A percentile compares a stretch with the other conserved stretches of the same genome.
phyloP scores from a whole-genome alignment of 2,888 invertebrate species.

The Clusia tigrina region DNA sequence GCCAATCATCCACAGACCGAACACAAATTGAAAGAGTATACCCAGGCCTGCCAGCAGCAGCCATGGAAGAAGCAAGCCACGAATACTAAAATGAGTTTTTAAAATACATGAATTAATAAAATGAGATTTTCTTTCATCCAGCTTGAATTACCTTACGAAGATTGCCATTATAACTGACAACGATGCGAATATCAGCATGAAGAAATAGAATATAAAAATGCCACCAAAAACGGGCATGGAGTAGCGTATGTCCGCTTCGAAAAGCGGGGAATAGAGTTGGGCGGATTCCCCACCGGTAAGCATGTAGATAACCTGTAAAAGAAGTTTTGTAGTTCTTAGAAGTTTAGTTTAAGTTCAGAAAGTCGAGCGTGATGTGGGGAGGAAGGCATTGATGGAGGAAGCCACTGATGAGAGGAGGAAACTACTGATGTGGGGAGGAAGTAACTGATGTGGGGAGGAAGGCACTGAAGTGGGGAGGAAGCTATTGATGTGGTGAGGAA shows the following conservation, averaged over 20 bases:
- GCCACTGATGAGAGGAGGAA: no score
- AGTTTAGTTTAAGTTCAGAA: no score
- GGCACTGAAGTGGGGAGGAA: no score
- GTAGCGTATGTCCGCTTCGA: conserved; percentile 82
- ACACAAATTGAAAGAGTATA: conserved; percentile 78
- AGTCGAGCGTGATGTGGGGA: no score
- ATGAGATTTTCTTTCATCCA: no score
- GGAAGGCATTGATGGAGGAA: no score
- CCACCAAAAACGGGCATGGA: conserved; percentile 76
- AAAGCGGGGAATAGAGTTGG: conserved; percentile 86
- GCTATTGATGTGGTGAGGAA: no score
- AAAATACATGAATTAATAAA: conserved; percentile 68
- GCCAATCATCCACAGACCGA: conserved; percentile 85
- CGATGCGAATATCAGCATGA: conserved; percentile 67
- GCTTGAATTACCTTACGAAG: no score
- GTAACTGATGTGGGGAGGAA: no score
- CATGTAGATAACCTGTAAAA: conserved; percentile 71
- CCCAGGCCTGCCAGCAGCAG: conserved; percentile 73
- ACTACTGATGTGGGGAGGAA: no score
- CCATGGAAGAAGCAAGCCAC: conserved; percentile 87
- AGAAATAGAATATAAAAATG: conserved; percentile 58
- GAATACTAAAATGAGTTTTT: conserved; percentile 74
- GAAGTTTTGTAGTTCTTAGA: neutral
- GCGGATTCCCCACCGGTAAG: conserved; percentile 88
- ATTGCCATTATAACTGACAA: no score